Conservation (phyloP, 2,888 invertebrate genomes). For the Fissipunctia ypsillon region DNA sequence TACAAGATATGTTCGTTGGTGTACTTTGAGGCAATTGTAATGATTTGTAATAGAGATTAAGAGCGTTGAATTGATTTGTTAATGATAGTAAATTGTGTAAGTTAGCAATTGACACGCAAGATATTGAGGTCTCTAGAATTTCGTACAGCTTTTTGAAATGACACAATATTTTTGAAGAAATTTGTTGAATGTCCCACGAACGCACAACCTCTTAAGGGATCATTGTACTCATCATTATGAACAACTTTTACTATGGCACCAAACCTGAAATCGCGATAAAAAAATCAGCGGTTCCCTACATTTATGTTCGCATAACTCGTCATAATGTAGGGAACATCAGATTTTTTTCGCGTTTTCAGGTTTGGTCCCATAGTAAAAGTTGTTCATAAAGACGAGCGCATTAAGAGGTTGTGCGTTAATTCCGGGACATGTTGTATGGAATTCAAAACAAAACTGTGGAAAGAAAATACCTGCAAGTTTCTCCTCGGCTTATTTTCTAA, state of each 20-base stretch:
- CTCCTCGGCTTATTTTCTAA: background rate
- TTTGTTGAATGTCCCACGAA: background rate
- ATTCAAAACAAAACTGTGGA: background rate
- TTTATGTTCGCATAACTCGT: too few relatives aligned
- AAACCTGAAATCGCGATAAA: too few relatives aligned
- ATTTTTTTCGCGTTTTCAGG: too few relatives aligned
- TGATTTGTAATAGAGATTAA: slow-evolving; percentile 51
- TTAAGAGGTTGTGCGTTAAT: too few relatives aligned
- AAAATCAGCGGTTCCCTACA: too few relatives aligned
- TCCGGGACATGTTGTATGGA: too few relatives aligned
- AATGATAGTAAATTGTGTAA: slow-evolving; percentile 38
- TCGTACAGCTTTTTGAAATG: background rate
- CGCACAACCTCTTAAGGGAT: too few relatives aligned
- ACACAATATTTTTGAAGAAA: background rate
- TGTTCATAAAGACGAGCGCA: too few relatives aligned
- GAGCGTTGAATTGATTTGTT: slow-evolving; percentile 43
- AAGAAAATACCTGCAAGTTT: background rate
- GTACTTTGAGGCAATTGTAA: slow-evolving; percentile 44
- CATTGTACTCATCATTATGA: too few relatives aligned
- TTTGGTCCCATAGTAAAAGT: too few relatives aligned
- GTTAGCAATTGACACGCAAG: slow-evolving; percentile 8
- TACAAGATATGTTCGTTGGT: slow-evolving; percentile 51
- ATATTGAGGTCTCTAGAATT: background rate
- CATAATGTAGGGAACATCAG: too few relatives aligned
- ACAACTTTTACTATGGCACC: too few relatives aligned